These are phyloP conservation scores for Anthopleura sola DNA, from an alignment of 64 coral and sea anemone species.

Conservation along the genomic window DNA sequence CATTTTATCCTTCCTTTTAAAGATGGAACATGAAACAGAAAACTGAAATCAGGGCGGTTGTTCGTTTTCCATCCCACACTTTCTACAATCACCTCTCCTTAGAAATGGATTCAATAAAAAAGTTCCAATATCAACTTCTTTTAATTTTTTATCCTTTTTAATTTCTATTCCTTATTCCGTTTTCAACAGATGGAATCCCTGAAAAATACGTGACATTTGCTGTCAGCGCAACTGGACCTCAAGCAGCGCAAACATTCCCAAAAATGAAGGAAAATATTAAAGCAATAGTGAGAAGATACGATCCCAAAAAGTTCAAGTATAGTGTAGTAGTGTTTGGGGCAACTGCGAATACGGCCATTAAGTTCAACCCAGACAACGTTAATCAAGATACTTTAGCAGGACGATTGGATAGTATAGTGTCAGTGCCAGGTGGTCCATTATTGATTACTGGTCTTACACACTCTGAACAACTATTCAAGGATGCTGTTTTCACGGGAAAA, in stretches of 20 bases:
- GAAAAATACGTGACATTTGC: constrained; percentile 12
- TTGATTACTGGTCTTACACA: background rate
- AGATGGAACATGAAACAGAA: no score
- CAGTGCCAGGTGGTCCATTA: background rate
- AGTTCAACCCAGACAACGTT: background rate
- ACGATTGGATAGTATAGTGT: background rate
- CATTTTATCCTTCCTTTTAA: no score
- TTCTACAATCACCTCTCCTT: no score
- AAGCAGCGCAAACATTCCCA: background rate
- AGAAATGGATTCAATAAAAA: no score
- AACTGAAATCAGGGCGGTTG: no score
- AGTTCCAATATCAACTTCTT: no score
- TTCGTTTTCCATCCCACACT: no score
- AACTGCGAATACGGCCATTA: background rate
- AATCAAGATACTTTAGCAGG: background rate
- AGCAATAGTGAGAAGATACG: background rate
- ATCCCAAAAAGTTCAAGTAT: constrained; percentile 18
- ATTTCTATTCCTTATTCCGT: background rate
- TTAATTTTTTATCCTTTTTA: no score
- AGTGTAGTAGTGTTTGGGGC: constrained; percentile 5
- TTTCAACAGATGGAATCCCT: constrained; percentile 18
- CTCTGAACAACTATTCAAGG: background rate
- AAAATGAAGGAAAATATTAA: constrained; percentile 7
- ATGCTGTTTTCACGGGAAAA: background rate
- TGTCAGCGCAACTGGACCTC: background rate